A percentile compares a stretch with the other conserved stretches of the same genome.
Evolutionary conservation across 2,113 vertebrate species (phyloP).

Genomic region (Mesoclemmys tuberculata): DNA sequence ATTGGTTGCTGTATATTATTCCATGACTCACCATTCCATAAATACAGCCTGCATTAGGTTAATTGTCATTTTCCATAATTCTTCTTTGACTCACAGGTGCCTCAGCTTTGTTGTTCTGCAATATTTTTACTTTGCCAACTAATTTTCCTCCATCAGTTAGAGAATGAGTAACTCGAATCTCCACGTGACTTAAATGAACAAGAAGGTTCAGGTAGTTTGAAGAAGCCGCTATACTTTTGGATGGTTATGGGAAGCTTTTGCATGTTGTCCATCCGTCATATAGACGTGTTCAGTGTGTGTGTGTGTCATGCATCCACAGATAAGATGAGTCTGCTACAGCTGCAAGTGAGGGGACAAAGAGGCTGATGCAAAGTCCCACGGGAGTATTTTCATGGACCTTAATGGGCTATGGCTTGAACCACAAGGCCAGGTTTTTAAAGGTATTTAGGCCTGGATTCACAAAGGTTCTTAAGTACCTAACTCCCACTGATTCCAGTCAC

Average conservation of each 20-base stretch:
- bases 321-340: neutral
- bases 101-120: neutral
- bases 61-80: constrained; percentile 33
- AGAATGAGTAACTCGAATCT: neutral
- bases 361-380: neutral
- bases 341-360: neutral
- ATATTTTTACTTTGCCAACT: neutral
- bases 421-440: neutral
- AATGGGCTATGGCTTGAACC: neutral
- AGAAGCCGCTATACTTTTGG: neutral
- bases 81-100: constrained; percentile 9
- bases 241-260: neutral
- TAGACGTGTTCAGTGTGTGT: accelerated
- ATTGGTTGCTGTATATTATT: neutral
- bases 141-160: neutral
- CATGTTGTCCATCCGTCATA: neutral
- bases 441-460: neutral
- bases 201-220: neutral
- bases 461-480: neutral
- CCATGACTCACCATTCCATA: neutral
- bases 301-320: neutral
- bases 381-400: neutral
- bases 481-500: neutral
- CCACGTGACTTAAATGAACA: neutral
- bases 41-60: neutral